Percentiles rank a stretch among this genome's conserved stretches.
Evolutionary conservation across 2,797 vertebrate genomes (phyloP).

Genomic region (Chloroceryle amazona): DNA sequence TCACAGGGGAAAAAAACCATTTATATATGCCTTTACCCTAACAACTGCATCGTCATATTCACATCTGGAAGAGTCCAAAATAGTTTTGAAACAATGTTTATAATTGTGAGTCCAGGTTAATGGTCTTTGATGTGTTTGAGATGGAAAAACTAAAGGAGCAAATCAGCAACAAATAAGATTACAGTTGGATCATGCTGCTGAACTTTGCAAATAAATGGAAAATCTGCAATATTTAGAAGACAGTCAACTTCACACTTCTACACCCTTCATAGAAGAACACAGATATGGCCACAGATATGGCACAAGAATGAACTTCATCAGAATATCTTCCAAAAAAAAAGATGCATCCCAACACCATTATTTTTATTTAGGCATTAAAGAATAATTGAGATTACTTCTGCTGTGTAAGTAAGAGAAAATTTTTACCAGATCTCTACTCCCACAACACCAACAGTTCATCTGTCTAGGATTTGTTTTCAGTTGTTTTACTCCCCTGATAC

Average conservation of each 20-base stretch:
- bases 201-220: not conserved
- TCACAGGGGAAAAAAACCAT: not conserved
- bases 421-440: not conserved
- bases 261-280: not conserved
- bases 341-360: not conserved
- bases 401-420: not conserved
- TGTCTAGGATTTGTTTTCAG: not conserved
- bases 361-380: not conserved
- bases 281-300: not conserved
- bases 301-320: not conserved
- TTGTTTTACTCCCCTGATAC: not conserved
- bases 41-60: not conserved
- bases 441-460: not conserved
- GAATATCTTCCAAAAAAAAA: not conserved
- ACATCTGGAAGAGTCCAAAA: not conserved
- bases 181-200: not conserved
- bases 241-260: not conserved
- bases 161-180: not conserved
- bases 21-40: not conserved
- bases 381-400: not conserved
- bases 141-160: not conserved
- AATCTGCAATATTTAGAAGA: not conserved
- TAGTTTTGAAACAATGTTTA: not conserved
- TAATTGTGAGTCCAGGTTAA: not conserved
- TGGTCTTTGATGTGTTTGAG: not conserved